Evolutionary conservation across 2,888 invertebrate genomes (phyloP), one percentile per base, ranked within the genome.

Genomic region (Scaptomyza caliginosa): DNA sequence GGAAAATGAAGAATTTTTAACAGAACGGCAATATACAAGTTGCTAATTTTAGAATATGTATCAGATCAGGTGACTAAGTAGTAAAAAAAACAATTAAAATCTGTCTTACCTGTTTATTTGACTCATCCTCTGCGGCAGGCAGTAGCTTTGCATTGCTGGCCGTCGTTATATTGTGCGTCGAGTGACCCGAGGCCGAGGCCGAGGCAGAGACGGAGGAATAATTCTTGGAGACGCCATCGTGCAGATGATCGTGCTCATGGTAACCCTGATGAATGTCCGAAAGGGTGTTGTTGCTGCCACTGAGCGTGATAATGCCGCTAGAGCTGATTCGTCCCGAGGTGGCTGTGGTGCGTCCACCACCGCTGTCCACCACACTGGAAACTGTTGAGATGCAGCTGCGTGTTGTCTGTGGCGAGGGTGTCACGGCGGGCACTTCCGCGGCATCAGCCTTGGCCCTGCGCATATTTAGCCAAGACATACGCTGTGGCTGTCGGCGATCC

Each of bases 131-230:
- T 2, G 72, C 63, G 2, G 85, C 67, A 17, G 90, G 88, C 76
- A 91, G 62, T 28, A 91, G 49, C 67, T 91, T 91, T 11, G 89
- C 88, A 34, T 91, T 91, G 58, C 91, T 91, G 59, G 90, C 90
- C 63, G 90, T 91, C 40, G 90, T 89, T 26, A 90, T 74, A 70
- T 90, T 90, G 70, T 90, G 86, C 17, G 67, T 56, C 30, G 90
- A 77, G 38, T 79, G 77, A 11, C 59, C 77, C 3, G 77, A 77
- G 4, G 79, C 81, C 2, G 77, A 77, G 5, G 78, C 80, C 40
- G 86, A 49, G 2, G 66, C 82, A 6, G 78, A 72, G 26, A 70
- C 69, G 16, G 77, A 59, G 45, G 72, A 90, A 49, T 88, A 80
- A 74, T 89, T 89, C 74, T 90, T 89, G 45, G 88, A 88, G 54